Percentiles rank a stretch among this genome's conserved stretches.
Conservation (phyloP, 2,888 invertebrate species). For the Nebria brevicollis region DNA sequence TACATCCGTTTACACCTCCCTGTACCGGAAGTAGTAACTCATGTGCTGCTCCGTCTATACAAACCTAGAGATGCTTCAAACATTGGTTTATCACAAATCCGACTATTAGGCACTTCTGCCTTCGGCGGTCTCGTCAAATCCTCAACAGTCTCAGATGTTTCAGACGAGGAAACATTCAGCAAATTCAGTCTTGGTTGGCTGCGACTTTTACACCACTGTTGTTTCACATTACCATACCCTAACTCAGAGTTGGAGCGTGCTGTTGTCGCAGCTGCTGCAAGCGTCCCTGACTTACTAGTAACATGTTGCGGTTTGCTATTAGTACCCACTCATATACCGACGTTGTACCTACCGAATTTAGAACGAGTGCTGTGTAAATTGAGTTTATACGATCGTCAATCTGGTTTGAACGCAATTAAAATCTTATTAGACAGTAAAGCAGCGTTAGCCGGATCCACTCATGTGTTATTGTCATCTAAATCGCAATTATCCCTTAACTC, state of each 20-base stretch:
- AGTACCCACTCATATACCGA: slow-evolving; percentile 72
- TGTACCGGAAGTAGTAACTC: slow-evolving; percentile 86
- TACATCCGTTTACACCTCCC: slow-evolving; percentile 85
- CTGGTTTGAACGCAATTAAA: slow-evolving; percentile 68
- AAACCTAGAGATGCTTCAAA: slow-evolving; percentile 91
- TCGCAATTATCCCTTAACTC: slow-evolving; percentile 59
- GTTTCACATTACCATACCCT: slow-evolving; percentile 68
- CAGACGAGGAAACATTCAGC: slow-evolving; percentile 68
- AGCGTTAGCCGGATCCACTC: slow-evolving; percentile 51
- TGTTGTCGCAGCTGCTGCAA: slow-evolving; percentile 72
- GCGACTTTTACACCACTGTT: slow-evolving; percentile 77
- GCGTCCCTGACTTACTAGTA: slow-evolving; percentile 73
- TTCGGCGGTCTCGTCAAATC: slow-evolving; percentile 70
- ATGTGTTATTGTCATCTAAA: slow-evolving; percentile 57
- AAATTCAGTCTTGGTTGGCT: slow-evolving; percentile 82
- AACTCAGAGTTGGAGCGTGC: slow-evolving; percentile 62
- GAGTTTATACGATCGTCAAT: slow-evolving; percentile 72
- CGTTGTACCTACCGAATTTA: slow-evolving; percentile 71
- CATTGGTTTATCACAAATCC: slow-evolving; percentile 88
- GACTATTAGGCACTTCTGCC: slow-evolving; percentile 85
- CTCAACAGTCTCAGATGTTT: slow-evolving; percentile 60
- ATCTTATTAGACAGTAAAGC: slow-evolving; percentile 69
- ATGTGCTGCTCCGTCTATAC: slow-evolving; percentile 78
- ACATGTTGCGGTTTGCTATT: slow-evolving; percentile 78
- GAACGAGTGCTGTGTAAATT: slow-evolving; percentile 77